Evolutionary conservation across 2,113 vertebrate species (phyloP).

Genomic region (Rostratula benghalensis): DNA sequence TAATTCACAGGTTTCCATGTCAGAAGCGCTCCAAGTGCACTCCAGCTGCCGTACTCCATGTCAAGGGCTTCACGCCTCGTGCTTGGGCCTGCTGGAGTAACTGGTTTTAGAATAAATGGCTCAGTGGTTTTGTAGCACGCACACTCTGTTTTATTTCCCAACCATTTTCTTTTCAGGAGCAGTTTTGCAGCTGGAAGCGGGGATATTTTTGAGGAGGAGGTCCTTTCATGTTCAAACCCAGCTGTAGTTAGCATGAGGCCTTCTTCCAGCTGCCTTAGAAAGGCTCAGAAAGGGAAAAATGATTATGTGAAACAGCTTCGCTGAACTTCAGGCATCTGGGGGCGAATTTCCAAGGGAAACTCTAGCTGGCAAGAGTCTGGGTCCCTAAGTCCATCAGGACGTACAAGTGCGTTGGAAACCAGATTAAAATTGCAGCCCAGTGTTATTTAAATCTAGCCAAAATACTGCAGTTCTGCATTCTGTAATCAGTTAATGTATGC

Average conservation of each 20-base stretch:
- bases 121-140: background rate
- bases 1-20: background rate
- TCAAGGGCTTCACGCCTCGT: rapidly evolving
- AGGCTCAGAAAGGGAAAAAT: background rate
- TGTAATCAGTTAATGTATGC: background rate
- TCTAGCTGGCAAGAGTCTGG: background rate
- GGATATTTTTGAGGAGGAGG: background rate
- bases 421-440: background rate
- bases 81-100: background rate
- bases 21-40: rapidly evolving
- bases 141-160: background rate
- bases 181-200: background rate
- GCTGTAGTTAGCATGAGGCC: background rate
- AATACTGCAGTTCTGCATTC: background rate
- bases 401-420: background rate
- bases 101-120: background rate
- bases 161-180: background rate
- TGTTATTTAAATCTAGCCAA: background rate
- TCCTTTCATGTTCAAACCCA: background rate
- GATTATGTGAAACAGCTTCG: background rate
- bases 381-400: background rate
- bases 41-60: background rate
- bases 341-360: background rate
- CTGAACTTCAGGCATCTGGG: background rate
- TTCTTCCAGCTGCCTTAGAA: background rate